phyloP scores from a whole-genome alignment of 2,888 invertebrate species.

The Pammene fasciana region DNA sequence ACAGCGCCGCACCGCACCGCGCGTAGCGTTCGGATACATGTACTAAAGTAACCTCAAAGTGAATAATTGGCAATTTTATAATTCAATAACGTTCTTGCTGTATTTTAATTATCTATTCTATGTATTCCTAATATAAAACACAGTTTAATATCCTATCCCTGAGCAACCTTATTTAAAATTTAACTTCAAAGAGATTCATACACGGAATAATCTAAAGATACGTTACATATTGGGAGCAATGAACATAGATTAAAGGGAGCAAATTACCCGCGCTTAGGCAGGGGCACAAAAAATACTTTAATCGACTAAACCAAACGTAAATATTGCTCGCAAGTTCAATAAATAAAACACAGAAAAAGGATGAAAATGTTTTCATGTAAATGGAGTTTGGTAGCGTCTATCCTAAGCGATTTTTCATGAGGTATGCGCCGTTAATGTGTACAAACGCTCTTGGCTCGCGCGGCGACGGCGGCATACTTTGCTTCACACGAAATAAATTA shows the following conservation, averaged over 20 bases:
- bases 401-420: constrained; percentile 82
- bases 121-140: not conserved
- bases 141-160: not conserved
- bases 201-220: constrained; percentile 17
- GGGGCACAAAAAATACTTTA: constrained; percentile 29
- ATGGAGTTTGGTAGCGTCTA: constrained; percentile 60
- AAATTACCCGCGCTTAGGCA: constrained; percentile 26
- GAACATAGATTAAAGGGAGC: constrained; percentile 28
- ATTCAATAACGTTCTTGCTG: not conserved
- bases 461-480: constrained; percentile 67
- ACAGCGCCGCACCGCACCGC: too few species aligned
- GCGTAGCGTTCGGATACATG: too few species aligned
- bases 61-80: too few species aligned
- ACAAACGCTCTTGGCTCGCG: constrained; percentile 74
- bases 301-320: constrained; percentile 29
- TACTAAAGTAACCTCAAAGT: too few species aligned
- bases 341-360: constrained; percentile 44
- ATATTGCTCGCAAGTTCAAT: constrained; percentile 36
- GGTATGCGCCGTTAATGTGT: constrained; percentile 79
- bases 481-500: constrained; percentile 80
- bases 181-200: constrained; percentile 18
- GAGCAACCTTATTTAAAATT: not conserved
- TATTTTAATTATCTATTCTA: not conserved
- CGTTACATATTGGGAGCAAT: constrained; percentile 28
- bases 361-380: constrained; percentile 56